Evolutionary conservation across 1,140 invertebrate species (phyloP), one percentile per base, ranked within the genome.

Genomic region (Geopemphigus sp.): DNA sequence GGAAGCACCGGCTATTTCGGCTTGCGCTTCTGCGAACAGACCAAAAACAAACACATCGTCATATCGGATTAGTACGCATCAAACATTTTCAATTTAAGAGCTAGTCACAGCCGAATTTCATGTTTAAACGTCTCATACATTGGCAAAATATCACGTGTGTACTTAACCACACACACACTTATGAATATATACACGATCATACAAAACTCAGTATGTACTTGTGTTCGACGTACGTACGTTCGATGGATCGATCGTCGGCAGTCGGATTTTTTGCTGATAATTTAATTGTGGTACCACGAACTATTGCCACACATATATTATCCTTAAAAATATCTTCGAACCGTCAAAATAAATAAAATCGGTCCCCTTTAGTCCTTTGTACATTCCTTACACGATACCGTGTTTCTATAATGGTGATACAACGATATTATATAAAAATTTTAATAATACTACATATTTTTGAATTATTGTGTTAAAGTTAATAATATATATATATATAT

Each of bases 1-100:
- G 64, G 90, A 87, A 66, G 92, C 91, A 11, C 94, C 94, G 24
- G 89, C 89, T 83, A 96, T 96, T 84, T 93, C 92, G 26, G 94
- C 93, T 84, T 90, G 90, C 3, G 93, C 94, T 86, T 95, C 94
- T 95, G 89, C 80, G 87, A 88, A 85, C 81, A 83, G 59, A 82
- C n/a, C 19, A 50, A 81, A 54, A 54, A 19, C 53, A 54, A 19
- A 50, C 1, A 50, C 32, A 39, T 8, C 32, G 12, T 50, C 47
- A 10, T 11, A 14, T 50, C 14, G 6, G 14, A 54, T 54, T 54
- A 19, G 15, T 53, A 19, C 17, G 53, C 4, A 14, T 19, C 17
- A 50, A 14, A 54, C 53, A 19, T 54, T 54, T 54, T 54, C 6
- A 17, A 54, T 54, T 54, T 19, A 54, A 14, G 5, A 14, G 14